phyloP scores from a whole-genome alignment of 92 coral and sea anemone species.

The Desmophyllum pertusum region DNA sequence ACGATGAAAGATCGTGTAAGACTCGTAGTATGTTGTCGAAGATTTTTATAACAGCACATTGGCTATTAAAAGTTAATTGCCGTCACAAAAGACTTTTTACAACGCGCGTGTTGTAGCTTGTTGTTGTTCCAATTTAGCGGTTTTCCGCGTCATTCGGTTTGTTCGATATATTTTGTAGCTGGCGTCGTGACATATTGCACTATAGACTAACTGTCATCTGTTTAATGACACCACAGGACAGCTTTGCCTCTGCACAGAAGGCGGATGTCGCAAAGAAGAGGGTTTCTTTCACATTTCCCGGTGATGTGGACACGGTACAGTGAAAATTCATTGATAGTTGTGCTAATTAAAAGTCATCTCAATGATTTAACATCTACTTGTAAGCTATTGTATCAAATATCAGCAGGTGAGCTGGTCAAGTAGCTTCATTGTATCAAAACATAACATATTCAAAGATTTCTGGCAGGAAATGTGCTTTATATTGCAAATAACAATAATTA shows the following conservation, averaged over 20 bases:
- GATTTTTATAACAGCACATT: not conserved
- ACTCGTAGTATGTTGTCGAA: not conserved
- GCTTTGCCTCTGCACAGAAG: constrained; percentile 1
- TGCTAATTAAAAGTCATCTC: not conserved
- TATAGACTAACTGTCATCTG: not conserved
- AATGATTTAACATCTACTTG: not conserved
- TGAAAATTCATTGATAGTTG: constrained; percentile 3
- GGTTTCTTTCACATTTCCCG: constrained; percentile 90
- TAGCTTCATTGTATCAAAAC: not conserved
- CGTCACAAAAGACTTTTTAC: constrained; percentile 22
- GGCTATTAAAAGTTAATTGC: constrained; percentile 29
- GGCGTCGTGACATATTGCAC: constrained; percentile 7
- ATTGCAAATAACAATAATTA: too few species aligned
- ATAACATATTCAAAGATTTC: not conserved
- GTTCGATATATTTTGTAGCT: not conserved
- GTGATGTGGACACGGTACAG: constrained; percentile 86
- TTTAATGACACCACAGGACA: constrained; percentile 10
- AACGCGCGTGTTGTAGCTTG: not conserved
- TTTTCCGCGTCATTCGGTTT: not conserved
- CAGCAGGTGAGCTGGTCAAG: not conserved
- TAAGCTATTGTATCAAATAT: not conserved
- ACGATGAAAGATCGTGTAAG: not conserved
- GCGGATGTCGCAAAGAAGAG: constrained; percentile 69
- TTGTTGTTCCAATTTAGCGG: not conserved
- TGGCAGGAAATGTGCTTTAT: too few species aligned